Evolutionary conservation across 1,140 invertebrate species (phyloP).

Genomic region (Gryllus bimaculatus): DNA sequence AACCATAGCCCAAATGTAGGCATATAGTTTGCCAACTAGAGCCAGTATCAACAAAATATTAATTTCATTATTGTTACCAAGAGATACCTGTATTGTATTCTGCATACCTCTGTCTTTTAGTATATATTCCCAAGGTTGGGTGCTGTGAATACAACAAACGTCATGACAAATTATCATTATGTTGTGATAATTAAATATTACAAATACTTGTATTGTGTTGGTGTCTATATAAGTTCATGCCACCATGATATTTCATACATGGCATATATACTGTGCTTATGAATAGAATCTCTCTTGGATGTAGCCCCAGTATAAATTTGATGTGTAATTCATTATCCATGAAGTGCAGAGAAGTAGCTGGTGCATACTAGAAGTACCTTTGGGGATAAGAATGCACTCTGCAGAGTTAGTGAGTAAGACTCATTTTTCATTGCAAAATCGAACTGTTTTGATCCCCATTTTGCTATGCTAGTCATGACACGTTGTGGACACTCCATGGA

Average conservation of each 20-base stretch:
- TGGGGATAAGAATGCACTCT: background rate
- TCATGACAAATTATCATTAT: background rate
- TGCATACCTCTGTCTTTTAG: background rate
- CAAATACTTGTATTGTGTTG: background rate
- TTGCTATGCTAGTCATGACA: background rate
- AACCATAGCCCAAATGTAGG: constrained; percentile 17
- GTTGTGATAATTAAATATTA: background rate
- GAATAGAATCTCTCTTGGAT: background rate
- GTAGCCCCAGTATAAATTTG: background rate
- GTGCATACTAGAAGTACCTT: background rate
- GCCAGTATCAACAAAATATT: constrained; percentile 13
- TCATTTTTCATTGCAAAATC: background rate
- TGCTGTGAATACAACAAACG: background rate
- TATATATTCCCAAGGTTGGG: background rate
- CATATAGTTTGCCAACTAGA: constrained; percentile 19
- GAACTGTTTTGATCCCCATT: background rate
- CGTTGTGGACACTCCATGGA: background rate
- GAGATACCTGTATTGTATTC: constrained; percentile 11
- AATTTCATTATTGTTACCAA: constrained; percentile 16
- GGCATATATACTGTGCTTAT: background rate
- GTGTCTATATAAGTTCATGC: background rate
- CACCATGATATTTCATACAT: constrained; percentile 7
- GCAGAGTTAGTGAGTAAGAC: background rate
- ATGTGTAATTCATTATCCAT: background rate
- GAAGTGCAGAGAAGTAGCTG: background rate